Conservation (phyloP, 2,113 vertebrate species). For the Neogale vison region DNA sequence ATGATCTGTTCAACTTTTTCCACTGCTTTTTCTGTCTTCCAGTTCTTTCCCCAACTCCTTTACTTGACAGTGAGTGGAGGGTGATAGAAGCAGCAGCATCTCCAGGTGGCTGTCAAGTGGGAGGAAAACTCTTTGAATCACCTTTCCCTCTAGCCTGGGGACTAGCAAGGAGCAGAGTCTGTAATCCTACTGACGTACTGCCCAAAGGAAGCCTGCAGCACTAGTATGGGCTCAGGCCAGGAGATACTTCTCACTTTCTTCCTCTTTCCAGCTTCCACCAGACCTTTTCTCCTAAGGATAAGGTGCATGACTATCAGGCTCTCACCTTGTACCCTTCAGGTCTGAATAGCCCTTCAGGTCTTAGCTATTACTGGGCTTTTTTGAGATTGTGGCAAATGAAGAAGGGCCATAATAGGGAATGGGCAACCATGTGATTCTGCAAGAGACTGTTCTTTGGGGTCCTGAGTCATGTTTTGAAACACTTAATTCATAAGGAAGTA, state of each 20-base stretch:
- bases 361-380: neutral
- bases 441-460: neutral
- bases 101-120: neutral
- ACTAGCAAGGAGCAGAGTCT: neutral
- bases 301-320: neutral
- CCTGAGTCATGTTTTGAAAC: constrained; percentile 30
- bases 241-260: neutral
- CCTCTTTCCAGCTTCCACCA: neutral
- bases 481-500: constrained; percentile 23
- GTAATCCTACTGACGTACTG: neutral
- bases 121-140: neutral
- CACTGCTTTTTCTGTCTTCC: neutral
- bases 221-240: neutral
- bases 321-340: neutral
- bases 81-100: neutral
- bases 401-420: neutral
- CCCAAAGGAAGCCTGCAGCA: neutral
- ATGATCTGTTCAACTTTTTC: neutral
- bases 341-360: neutral
- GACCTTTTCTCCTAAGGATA: neutral
- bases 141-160: neutral
- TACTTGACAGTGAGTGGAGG: neutral
- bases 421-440: neutral
- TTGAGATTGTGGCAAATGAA: constrained; percentile 16
- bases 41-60: neutral